A percentile compares a stretch with the other conserved stretches of the same genome.
Conservation (phyloP, 2,888 invertebrate species). For the Nymphalis urticae region DNA sequence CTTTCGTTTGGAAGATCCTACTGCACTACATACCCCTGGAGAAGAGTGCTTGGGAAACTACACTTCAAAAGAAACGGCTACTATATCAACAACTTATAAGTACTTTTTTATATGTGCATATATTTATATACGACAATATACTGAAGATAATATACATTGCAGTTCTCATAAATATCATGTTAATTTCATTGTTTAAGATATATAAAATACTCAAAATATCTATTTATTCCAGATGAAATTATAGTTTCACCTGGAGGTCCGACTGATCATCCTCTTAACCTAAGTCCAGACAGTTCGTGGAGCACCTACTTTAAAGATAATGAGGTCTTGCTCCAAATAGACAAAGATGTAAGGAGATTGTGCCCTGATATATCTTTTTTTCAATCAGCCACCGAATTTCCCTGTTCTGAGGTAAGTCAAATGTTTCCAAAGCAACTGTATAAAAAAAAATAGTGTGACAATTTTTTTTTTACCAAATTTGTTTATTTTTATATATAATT, state of each 20-base stretch:
- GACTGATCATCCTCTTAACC: conserved; percentile 94
- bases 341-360: conserved; percentile 96
- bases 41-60: conserved; percentile 84
- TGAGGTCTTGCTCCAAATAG: conserved; percentile 97
- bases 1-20: conserved; percentile 93
- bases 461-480: neutral
- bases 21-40: conserved; percentile 91
- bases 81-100: conserved; percentile 92
- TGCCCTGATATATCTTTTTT: conserved; percentile 99
- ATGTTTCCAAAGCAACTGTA: too few relatives aligned
- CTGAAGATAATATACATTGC: neutral
- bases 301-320: conserved; percentile 98
- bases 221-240: conserved; percentile 86
- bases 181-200: too few relatives aligned
- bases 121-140: neutral
- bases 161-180: too few relatives aligned
- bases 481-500: too few relatives aligned
- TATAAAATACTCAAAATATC: neutral
- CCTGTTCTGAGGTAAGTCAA: conserved; percentile 85
- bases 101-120: conserved; percentile 44
- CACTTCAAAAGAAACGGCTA: conserved; percentile 87
- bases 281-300: conserved; percentile 98
- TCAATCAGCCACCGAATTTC: conserved; percentile 94
- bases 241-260: conserved; percentile 91
- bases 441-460: too few relatives aligned